Conservation (phyloP, 2,888 invertebrate species). For the Sinotaia quadrata region DNA sequence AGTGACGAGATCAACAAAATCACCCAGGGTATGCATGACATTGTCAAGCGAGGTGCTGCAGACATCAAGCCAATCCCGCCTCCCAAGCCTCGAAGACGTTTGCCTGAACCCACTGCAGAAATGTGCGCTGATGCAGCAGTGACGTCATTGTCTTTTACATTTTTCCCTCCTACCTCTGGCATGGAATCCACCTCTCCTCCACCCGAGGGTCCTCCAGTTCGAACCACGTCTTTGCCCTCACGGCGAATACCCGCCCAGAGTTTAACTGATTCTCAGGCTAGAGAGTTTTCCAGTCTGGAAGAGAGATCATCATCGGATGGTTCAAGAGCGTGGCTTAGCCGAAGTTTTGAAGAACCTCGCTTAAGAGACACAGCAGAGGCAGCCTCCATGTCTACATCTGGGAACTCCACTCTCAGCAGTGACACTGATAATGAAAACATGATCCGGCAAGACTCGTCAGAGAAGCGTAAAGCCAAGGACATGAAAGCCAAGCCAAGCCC, state of each 20-base stretch:
- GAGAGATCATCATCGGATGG: neutral
- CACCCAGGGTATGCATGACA: slow-evolving; percentile 43
- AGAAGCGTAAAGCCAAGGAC: slow-evolving; percentile 58
- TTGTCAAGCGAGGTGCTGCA: slow-evolving; percentile 35
- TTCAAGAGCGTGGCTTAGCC: neutral
- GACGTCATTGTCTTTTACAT: neutral
- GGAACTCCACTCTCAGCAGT: neutral
- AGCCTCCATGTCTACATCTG: neutral
- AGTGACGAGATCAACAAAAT: slow-evolving; percentile 43
- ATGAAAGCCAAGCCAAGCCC: slow-evolving; percentile 64
- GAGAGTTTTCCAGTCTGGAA: neutral
- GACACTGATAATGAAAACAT: slow-evolving; percentile 8
- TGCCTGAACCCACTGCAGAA: slow-evolving; percentile 61
- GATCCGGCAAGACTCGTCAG: slow-evolving; percentile 54
- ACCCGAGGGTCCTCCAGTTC: neutral
- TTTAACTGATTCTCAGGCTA: neutral
- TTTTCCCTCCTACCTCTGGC: slow-evolving; percentile 9
- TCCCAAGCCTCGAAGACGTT: slow-evolving; percentile 53
- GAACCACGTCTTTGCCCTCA: slow-evolving; percentile 12
- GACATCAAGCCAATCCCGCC: slow-evolving; percentile 45
- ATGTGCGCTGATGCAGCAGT: slow-evolving; percentile 44
- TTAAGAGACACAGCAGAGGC: neutral
- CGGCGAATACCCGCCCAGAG: neutral
- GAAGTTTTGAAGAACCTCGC: neutral
- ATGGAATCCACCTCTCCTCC: slow-evolving; percentile 4